phyloP scores from a whole-genome alignment of 1,140 invertebrate genomes.

The Drosophila mauritiana region DNA sequence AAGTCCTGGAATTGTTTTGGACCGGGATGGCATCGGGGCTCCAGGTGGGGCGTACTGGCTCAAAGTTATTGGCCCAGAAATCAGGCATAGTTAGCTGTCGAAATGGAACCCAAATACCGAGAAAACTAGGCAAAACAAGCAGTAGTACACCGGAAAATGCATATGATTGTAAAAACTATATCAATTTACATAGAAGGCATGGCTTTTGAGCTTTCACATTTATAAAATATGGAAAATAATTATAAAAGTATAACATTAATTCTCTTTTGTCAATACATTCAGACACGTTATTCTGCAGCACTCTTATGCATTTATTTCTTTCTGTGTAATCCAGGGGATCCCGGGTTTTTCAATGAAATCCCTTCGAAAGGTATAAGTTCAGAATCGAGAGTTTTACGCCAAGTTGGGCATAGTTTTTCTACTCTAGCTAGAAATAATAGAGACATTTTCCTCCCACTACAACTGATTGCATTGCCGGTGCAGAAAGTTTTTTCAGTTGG shows the following conservation, averaged over 20 bases:
- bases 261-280: not conserved
- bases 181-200: not conserved
- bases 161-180: not conserved
- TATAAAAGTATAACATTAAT: too few species aligned
- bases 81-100: constrained; percentile 34
- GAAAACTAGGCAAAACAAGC: constrained; percentile 8
- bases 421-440: not conserved
- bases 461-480: constrained; percentile 7
- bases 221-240: too few species aligned
- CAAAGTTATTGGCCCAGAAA: constrained; percentile 46
- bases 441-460: constrained; percentile 4
- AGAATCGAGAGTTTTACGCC: constrained; percentile 1
- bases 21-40: not conserved
- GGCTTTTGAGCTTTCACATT: not conserved
- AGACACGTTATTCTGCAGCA: not conserved
- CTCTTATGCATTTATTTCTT: not conserved
- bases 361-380: not conserved
- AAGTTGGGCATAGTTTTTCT: constrained; percentile 12
- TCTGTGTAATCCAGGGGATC: not conserved
- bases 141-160: not conserved
- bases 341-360: constrained; percentile 4
- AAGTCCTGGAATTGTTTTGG: constrained; percentile 44
- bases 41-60: not conserved
- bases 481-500: constrained; percentile 9
- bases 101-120: constrained; percentile 28